These are phyloP conservation scores for Sphyrna mokarran DNA, from an alignment of 2,113 vertebrate genomes.

Conservation along the genomic window DNA sequence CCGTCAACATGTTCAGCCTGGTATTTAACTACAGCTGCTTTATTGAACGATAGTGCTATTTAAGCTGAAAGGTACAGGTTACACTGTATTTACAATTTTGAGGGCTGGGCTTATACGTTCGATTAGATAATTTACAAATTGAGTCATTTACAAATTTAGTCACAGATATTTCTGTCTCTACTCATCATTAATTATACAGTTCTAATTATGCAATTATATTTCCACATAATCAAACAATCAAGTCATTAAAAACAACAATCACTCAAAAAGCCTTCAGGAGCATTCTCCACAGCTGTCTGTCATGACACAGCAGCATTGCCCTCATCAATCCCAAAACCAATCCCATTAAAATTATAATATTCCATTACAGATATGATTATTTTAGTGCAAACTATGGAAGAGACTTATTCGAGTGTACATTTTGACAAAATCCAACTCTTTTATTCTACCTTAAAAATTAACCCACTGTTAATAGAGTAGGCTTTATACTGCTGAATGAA, in stretches of 20 bases:
- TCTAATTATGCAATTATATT: slow-evolving; percentile 1
- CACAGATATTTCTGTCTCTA: neutral
- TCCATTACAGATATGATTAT: neutral
- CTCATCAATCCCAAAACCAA: neutral
- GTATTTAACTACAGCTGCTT: neutral
- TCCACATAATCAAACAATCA: neutral
- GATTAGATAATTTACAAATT: neutral
- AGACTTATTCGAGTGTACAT: neutral
- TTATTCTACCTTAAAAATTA: neutral
- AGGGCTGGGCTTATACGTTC: neutral
- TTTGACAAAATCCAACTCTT: neutral
- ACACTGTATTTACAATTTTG: neutral
- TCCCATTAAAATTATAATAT: neutral
- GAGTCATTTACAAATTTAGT: neutral
- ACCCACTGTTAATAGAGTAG: neutral
- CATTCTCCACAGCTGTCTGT: neutral
- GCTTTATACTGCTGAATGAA: neutral
- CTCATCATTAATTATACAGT: neutral
- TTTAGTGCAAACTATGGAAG: neutral
- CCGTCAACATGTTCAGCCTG: neutral
- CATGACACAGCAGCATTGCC: neutral
- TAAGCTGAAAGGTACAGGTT: neutral
- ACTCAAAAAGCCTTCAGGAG: neutral
- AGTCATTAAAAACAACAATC: neutral
- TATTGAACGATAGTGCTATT: neutral